A percentile compares a stretch with the other conserved stretches of the same genome.
These are phyloP conservation scores for Mionectes olivaceus DNA, from an alignment of 2,797 vertebrate genomes.

Conservation along the genomic window DNA sequence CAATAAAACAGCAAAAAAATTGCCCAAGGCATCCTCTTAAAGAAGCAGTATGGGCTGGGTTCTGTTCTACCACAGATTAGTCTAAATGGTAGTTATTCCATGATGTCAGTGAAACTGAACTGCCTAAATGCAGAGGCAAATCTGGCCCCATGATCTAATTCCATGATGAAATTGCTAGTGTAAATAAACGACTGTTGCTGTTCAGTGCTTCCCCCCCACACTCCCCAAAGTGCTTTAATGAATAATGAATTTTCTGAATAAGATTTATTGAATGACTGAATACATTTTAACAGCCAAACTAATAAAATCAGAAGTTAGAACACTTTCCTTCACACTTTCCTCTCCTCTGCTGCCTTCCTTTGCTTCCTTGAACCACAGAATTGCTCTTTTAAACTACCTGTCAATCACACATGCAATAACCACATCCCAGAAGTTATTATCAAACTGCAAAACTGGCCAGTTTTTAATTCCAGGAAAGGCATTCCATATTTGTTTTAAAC, in stretches of 20 bases:
- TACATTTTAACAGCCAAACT: slow-evolving; percentile 26
- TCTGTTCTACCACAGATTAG: slow-evolving; percentile 18
- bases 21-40: slow-evolving; percentile 16
- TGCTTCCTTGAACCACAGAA: slow-evolving; percentile 7
- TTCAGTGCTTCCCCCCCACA: not conserved
- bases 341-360: not conserved
- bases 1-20: slow-evolving; percentile 27
- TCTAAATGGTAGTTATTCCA: slow-evolving; percentile 40
- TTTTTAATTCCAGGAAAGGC: not conserved
- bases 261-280: slow-evolving; percentile 56
- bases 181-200: slow-evolving; percentile 15
- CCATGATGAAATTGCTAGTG: not conserved
- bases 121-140: slow-evolving; percentile 13
- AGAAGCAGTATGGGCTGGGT: slow-evolving; percentile 1
- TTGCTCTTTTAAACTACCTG: not conserved
- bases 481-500: not conserved
- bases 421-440: not conserved
- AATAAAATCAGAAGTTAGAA: slow-evolving; percentile 18
- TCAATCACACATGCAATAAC: not conserved
- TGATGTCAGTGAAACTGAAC: slow-evolving; percentile 50
- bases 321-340: not conserved
- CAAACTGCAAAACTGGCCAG: not conserved
- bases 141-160: slow-evolving; percentile 22
- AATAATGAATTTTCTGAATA: slow-evolving; percentile 59
- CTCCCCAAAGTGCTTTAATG: slow-evolving; percentile 31